Evolutionary conservation across 1,140 invertebrate genomes (phyloP).

Genomic region (Drosophila tropicalis): DNA sequence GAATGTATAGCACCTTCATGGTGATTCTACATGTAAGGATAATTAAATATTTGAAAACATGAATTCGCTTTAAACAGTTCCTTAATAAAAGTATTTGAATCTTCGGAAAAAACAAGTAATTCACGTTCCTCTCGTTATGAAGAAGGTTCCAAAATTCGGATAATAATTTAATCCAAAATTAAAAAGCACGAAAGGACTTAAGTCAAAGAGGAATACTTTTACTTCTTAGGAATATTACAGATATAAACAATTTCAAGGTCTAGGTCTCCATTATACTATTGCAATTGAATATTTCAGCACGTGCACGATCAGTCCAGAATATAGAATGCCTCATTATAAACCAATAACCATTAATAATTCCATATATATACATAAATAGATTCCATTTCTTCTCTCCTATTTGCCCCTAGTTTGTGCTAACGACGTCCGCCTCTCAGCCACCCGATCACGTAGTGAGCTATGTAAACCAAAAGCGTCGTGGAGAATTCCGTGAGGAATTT

Average conservation of each 20-base stretch:
- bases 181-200: too few species aligned
- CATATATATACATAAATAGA: slow-evolving; percentile 11
- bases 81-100: too few species aligned
- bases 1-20: slow-evolving; percentile 45
- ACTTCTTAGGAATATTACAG: background rate
- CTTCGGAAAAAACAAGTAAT: too few species aligned
- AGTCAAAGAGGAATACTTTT: too few species aligned
- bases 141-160: too few species aligned
- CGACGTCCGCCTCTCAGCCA: slow-evolving; percentile 25
- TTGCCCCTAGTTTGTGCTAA: slow-evolving; percentile 45
- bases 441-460: slow-evolving; percentile 60
- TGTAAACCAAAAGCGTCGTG: slow-evolving; percentile 34
- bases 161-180: too few species aligned
- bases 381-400: slow-evolving; percentile 18
- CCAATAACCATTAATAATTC: slow-evolving; percentile 34
- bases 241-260: slow-evolving; percentile 8
- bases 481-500: slow-evolving; percentile 48
- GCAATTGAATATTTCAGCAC: background rate
- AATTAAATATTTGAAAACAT: background rate
- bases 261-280: background rate
- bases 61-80: too few species aligned
- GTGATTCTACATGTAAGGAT: slow-evolving; percentile 56
- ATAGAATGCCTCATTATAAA: slow-evolving; percentile 62
- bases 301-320: slow-evolving; percentile 36
- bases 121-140: too few species aligned